These are phyloP conservation scores for Andrena praecox DNA, from an alignment of 2,888 invertebrate genomes.

Conservation along the genomic window DNA sequence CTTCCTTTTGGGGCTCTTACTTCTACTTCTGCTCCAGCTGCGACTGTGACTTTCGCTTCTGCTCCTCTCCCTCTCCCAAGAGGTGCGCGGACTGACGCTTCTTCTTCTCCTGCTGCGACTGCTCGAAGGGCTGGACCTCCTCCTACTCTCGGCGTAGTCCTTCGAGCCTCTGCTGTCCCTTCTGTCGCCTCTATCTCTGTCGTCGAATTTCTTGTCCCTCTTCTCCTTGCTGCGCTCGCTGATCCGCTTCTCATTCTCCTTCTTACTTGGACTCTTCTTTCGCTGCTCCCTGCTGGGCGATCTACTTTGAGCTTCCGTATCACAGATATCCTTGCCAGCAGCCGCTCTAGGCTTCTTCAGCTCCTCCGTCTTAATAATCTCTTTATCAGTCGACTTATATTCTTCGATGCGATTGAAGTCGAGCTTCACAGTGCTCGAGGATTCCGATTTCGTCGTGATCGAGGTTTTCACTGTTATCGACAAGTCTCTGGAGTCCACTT, in stretches of 20 bases:
- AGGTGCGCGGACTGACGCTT: constrained; percentile 71
- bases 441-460: constrained; percentile 31
- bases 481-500: constrained; percentile 49
- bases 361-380: constrained; percentile 33
- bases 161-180: constrained; percentile 57
- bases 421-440: constrained; percentile 30
- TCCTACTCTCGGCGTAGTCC: constrained; percentile 67
- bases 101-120: constrained; percentile 63
- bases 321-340: constrained; percentile 52
- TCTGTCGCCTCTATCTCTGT: constrained; percentile 60
- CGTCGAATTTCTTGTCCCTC: constrained; percentile 67
- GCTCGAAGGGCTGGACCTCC: constrained; percentile 72
- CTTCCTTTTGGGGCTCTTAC: constrained; percentile 78
- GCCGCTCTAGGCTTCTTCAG: constrained; percentile 29
- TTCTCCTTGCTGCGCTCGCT: constrained; percentile 73
- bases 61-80: constrained; percentile 78
- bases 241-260: constrained; percentile 71
- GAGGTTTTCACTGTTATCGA: constrained; percentile 39
- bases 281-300: constrained; percentile 73
- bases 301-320: constrained; percentile 48
- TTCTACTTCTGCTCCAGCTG: constrained; percentile 80
- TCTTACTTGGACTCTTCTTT: constrained; percentile 73
- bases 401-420: constrained; percentile 41
- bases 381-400: constrained; percentile 38
- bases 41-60: constrained; percentile 76